These are phyloP conservation scores for Aquatica leii DNA, from an alignment of 2,888 invertebrate species.

Conservation along the genomic window DNA sequence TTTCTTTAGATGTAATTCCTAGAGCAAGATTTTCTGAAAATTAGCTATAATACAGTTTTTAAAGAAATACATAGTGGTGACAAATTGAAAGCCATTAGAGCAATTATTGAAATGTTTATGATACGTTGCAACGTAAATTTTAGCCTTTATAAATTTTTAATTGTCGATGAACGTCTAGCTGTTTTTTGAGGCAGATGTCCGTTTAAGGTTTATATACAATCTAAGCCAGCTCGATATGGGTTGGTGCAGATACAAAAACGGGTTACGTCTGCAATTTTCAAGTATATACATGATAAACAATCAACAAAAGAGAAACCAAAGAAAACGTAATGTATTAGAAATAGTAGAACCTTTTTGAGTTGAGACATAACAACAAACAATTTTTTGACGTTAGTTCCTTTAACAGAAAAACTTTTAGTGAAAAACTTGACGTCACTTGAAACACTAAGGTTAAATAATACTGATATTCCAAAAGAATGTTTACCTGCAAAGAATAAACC, in stretches of 20 bases:
- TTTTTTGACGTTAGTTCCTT: background rate
- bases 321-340: background rate
- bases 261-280: background rate
- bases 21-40: too few relatives aligned
- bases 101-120: background rate
- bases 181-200: too few relatives aligned
- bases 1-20: too few relatives aligned
- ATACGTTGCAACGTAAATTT: background rate
- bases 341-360: background rate
- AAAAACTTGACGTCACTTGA: background rate
- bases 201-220: background rate
- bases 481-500: too few relatives aligned
- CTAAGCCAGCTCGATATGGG: background rate
- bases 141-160: background rate
- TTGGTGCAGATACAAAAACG: background rate
- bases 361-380: background rate
- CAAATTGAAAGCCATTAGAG: background rate
- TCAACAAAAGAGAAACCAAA: background rate
- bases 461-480: background rate
- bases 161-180: background rate
- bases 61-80: too few relatives aligned
- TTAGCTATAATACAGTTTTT: too few relatives aligned
- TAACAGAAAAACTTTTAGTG: background rate
- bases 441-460: background rate
- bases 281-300: background rate